Conservation (phyloP, 2,888 invertebrate species). For the Latrodectus elegans region DNA sequence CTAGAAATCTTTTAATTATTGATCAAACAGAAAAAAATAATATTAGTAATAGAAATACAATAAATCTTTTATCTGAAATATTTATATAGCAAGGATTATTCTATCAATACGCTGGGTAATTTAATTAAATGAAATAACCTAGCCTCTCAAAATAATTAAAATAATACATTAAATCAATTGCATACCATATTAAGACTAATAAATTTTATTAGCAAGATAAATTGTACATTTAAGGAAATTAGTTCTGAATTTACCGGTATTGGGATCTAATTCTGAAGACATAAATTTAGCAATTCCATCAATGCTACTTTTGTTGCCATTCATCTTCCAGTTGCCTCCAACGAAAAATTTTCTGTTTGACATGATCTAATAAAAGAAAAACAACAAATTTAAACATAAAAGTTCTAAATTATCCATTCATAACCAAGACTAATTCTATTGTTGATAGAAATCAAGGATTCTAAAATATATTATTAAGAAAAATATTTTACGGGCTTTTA, state of each 20-base stretch:
- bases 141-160: too few species aligned
- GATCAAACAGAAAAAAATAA: too few species aligned
- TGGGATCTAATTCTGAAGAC: slow-evolving; percentile 83
- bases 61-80: too few species aligned
- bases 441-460: neutral
- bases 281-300: slow-evolving; percentile 87
- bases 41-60: too few species aligned
- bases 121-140: too few species aligned
- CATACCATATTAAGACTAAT: too few species aligned
- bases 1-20: too few species aligned
- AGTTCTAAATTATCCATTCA: neutral
- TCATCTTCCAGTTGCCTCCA: slow-evolving; percentile 99
- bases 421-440: neutral
- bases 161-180: too few species aligned
- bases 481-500: neutral
- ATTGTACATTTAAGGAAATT: too few species aligned
- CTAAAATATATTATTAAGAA: neutral
- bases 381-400: neutral
- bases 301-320: slow-evolving; percentile 90
- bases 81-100: too few species aligned
- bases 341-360: slow-evolving; percentile 90
- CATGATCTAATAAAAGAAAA: slow-evolving; percentile 38
- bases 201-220: too few species aligned
- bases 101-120: too few species aligned
- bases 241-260: slow-evolving; percentile 80